Evolutionary conservation across 2,113 vertebrate species (phyloP).

Genomic region (Peromyscus californicus): DNA sequence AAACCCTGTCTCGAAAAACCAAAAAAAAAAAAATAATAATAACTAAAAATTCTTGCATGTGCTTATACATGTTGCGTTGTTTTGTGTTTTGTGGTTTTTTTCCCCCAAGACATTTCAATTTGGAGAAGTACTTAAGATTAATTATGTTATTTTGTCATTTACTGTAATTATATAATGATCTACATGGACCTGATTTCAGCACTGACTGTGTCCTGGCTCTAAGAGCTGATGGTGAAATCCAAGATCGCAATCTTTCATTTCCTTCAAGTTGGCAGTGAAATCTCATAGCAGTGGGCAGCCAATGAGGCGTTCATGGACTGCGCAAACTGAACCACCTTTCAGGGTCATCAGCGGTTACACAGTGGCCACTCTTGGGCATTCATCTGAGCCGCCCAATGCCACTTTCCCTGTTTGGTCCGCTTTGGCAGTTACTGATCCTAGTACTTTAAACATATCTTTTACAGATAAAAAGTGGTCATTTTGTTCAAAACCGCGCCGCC

Average conservation of each 20-base stretch:
- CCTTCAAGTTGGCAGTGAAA: conserved; percentile 66
- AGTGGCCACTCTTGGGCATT: neutral
- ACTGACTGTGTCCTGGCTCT: conserved; percentile 23
- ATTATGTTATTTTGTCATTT: conserved; percentile 72
- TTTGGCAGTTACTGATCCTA: conserved; percentile 1
- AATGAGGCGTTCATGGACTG: conserved; percentile 46
- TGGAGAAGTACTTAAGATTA: conserved; percentile 64
- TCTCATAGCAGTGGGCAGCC: conserved; percentile 26
- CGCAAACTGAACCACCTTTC: conserved; percentile 33
- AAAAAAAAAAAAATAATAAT: neutral
- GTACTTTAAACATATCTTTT: neutral
- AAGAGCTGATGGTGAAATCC: conserved; percentile 67
- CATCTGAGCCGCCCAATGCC: no score
- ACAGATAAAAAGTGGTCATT: neutral
- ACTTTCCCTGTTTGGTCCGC: neutral
- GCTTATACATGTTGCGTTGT: conserved; percentile 28
- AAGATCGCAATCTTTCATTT: conserved; percentile 66
- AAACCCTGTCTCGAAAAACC: no score
- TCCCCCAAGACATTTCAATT: conserved; percentile 55
- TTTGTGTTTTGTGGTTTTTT: neutral
- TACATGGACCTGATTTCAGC: conserved; percentile 18
- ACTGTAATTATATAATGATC: conserved; percentile 62
- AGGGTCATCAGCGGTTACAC: neutral
- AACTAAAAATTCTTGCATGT: conserved; percentile 7
- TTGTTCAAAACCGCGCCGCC: conserved; percentile 27